phyloP scores from a whole-genome alignment of 2,113 vertebrate genomes.

The Paradoxurus hermaphroditus region DNA sequence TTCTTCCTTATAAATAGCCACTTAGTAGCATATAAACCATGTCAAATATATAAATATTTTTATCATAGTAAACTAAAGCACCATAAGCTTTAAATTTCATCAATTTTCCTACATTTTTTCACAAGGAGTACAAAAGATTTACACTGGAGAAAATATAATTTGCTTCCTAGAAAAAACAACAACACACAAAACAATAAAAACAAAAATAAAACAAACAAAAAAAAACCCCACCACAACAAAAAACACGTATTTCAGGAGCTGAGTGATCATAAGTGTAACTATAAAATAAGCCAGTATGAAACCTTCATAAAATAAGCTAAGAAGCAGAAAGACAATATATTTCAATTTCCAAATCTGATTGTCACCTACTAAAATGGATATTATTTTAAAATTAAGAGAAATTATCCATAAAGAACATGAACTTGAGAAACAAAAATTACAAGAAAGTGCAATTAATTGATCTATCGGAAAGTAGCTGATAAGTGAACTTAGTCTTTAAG shows the following conservation, averaged over 20 bases:
- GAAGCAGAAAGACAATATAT: slow-evolving; percentile 21
- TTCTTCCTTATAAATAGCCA: not conserved
- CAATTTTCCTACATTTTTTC: not conserved
- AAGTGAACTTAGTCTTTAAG: not conserved
- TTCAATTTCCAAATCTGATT: not conserved
- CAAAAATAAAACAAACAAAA: no score
- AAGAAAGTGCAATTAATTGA: slow-evolving; percentile 12
- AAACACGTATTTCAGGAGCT: not conserved
- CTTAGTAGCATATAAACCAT: not conserved
- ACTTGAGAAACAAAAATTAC: not conserved
- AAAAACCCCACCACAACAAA: not conserved
- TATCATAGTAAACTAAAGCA: not conserved
- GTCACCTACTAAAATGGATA: not conserved
- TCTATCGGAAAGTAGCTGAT: not conserved
- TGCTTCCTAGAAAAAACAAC: not conserved
- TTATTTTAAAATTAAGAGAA: not conserved
- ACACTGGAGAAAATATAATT: not conserved
- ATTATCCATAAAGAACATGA: not conserved
- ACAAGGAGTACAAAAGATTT: not conserved
- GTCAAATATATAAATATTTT: not conserved
- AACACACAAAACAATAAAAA: not conserved
- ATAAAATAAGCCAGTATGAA: not conserved
- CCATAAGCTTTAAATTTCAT: not conserved
- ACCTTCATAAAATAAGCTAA: not conserved
- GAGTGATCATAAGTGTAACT: not conserved